Evolutionary conservation across 2,797 vertebrate genomes (phyloP), one percentile per base, ranked within the genome.

Genomic region (Argentina silus): DNA sequence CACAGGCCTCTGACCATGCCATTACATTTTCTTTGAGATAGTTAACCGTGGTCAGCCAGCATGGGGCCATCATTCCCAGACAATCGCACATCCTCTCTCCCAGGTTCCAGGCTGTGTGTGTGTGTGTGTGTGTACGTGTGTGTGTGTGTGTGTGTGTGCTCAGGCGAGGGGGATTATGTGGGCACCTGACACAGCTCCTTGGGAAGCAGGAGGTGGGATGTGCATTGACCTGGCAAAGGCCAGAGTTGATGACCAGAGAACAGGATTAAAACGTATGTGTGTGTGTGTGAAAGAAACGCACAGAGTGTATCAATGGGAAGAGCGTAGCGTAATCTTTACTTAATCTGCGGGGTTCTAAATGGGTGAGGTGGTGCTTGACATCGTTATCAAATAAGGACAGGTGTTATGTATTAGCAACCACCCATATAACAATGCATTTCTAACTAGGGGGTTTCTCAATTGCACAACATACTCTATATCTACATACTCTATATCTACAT

Each of bases 171-270:
- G 21, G 51, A 43, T 5, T 3, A 6, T 67, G 17, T 42, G 56
- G 82, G 78, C 85, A 75, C 78, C 78, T 86, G 83, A 87, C 80
- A 69, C 51, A 51, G 65, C 69, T 67, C 56, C 42, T 7, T 43
- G 17, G n/a, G 27, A 27, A 11, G 47, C 36, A 3, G 50, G 6
- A 45, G 45, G 56, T n/a, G 19, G 48, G 50, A 73, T 59, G 72
- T 68, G 60, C 72, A 45, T 21, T 79, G 75, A 84, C 67, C 67
- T 69, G 67, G 72, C 48, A 60, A 2, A 0, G 27, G 15, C 51
- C 61, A 2, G 15, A 19, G 15, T 36, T 59, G 15, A 44, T 17
- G 15, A 12, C 14, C 17, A 23, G 47, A 60, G 45, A 68, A n/a
- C 51, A 77, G 6, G 44, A 21, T 71, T 2, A 27, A 11, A 19